Evolutionary conservation across 2,113 vertebrate species (phyloP), one percentile per base, ranked within the genome.

Genomic region (Ceyx cyanopectus): DNA sequence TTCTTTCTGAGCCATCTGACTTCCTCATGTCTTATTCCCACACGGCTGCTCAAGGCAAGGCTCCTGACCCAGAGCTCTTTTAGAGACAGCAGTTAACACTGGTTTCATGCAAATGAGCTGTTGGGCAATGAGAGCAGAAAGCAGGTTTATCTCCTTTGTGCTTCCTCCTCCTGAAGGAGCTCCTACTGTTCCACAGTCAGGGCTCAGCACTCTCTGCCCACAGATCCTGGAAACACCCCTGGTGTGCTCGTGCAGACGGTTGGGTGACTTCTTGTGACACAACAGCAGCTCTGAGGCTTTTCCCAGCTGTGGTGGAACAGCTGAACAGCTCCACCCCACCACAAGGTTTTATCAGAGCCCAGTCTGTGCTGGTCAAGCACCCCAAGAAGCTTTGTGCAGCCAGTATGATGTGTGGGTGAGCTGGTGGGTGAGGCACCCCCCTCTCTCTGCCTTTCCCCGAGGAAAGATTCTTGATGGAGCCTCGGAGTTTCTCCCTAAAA

Each of bases 401-500:
- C 37, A 37, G 37, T 37, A 37, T 37, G 37, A 37, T 37, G 37
- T 10, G 37, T 43, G 4, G 68, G 29, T 24, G 60, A 68, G 66
- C 45, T 37, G n/a, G 45, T 62, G 67, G 81, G 57, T 69, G 32
- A 91, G 81, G 51, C n/a, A 17, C 43, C 0, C 1, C 37, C 37
- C 37, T 37, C 37, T 67, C 67, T 69, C 60, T 40, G 24, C 23
- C 2, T 87, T 80, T 83, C 88, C 93, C 85, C 8, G 23, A 56
- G 85, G 90, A 94, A 53, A 74, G 51, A 65, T 67, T 74, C 85
- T 70, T 87, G 67, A 20, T n/a, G 63, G 60, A 88, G 65, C 46
- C 43, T 50, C 63, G 40, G 68, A 85, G 53, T 24, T 91, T 90
- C 56, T 74, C 68, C 80, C 85, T 85, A 67, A 88, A 96, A 90